A percentile compares a stretch with the other conserved stretches of the same genome.
Conservation (phyloP, 2,113 vertebrate genomes). For the Gobiocypris rarus region DNA sequence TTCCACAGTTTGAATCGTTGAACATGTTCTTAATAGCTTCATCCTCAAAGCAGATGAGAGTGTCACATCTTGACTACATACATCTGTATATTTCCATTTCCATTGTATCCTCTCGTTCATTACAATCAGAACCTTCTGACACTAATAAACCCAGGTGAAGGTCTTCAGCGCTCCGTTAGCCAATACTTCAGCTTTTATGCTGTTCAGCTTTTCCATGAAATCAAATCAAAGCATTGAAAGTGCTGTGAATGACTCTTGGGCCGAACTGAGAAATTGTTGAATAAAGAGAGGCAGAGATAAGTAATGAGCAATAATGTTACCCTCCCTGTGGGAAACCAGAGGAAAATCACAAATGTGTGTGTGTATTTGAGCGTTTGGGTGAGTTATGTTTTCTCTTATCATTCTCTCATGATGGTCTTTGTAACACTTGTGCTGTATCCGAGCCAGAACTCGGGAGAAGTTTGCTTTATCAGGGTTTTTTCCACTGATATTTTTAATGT, state of each 20-base stretch:
- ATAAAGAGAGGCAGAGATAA: slow-evolving; percentile 37
- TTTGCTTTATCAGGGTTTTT: slow-evolving; percentile 14
- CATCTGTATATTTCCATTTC: too few relatives aligned
- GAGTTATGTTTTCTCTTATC: slow-evolving; percentile 43
- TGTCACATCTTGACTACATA: too few relatives aligned
- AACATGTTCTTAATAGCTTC: not conserved
- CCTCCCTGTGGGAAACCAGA: slow-evolving; percentile 39
- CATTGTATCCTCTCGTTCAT: too few relatives aligned
- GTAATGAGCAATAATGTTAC: slow-evolving; percentile 30
- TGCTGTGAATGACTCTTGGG: slow-evolving; percentile 1
- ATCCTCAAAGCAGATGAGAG: too few relatives aligned
- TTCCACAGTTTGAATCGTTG: not conserved
- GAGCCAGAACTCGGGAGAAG: slow-evolving; percentile 36
- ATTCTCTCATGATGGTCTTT: slow-evolving; percentile 38
- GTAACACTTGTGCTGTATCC: slow-evolving; percentile 29
- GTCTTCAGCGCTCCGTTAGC: slow-evolving; percentile 45
- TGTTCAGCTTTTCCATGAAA: slow-evolving; percentile 52
- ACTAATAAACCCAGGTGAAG: slow-evolving; percentile 49
- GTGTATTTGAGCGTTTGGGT: not conserved
- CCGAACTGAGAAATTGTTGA: slow-evolving; percentile 9
- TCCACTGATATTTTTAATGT: not conserved
- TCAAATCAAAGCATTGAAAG: slow-evolving; percentile 52
- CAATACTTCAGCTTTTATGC: slow-evolving; percentile 54
- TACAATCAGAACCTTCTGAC: slow-evolving; percentile 53
- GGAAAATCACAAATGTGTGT: slow-evolving; percentile 23